Evolutionary conservation across 1,140 invertebrate species (phyloP), one percentile per base, ranked within the genome.

Genomic region (Apis cerana): DNA sequence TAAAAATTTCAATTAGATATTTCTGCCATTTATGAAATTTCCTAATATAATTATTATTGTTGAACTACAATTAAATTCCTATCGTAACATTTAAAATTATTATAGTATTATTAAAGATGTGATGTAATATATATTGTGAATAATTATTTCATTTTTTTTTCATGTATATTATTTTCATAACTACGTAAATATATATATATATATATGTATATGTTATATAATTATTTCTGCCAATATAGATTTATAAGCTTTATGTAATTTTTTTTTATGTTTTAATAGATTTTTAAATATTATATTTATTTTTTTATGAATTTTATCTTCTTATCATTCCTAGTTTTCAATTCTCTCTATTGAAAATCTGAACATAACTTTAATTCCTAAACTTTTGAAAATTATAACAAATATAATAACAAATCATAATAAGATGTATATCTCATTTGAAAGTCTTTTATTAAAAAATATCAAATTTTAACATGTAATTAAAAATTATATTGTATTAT

Each of bases 201-300:
- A 12, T 27, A 52, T n/a, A 7, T 27, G 3, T 58, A 2, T 58
- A 43, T 23, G 33, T 43, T 43, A 43, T 7, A 43, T 43, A 43
- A 43, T 43, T 43, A 43, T 43, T 43, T 43, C n/a, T 75, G 17
- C 52, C 9, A n/a, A 17, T 67, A 67, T 58, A 33, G 33, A 33
- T 33, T 33, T 33, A 19, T 64, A 56, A 43, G 27, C 27, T 17
- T 69, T 62, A n/a, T 76, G 43, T 48, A 7, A 5, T 10, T n/a
- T 75, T 59, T 65, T 74, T 75, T 68, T 59, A 74, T 56, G 17
- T 59, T 23, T 9, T 27, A 81, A 81, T 81, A 67, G 52, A 81
- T 50, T 67, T 59, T 13, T 67, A 52, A 65, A 27, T 21, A 50
- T 0, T 75, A 54, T 48, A 13, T 27, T 12, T 43, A 0, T 50